Evolutionary conservation across 2,888 invertebrate species (phyloP), one percentile per base, ranked within the genome.

Genomic region (Chromoteleia sp.): DNA sequence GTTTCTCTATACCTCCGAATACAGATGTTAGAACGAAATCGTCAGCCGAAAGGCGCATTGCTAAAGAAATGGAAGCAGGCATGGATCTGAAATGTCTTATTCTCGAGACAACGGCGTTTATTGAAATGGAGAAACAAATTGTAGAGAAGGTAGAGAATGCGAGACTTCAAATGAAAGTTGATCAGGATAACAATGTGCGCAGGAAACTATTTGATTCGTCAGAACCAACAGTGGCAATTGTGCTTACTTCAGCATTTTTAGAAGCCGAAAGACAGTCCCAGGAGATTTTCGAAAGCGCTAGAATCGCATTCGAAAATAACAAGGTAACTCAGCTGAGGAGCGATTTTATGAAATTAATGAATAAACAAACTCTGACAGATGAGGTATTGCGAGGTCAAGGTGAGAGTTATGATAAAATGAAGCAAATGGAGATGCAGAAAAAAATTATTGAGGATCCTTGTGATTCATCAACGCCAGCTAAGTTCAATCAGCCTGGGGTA

Each of bases 391-490:
- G 88, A 14, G 89, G 88, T 1, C 90, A 89, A 61, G 90, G 89
- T 1, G 90, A 90, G 14, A 84, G 86, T 17, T 91, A 88, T 52
- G 89, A 91, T 1, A 87, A 86, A 52, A 71, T 91, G 25, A 84
- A 86, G 7, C 84, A 87, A 2, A 52, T 89, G 6, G 87, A 88
- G 30, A 12, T 78, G 8, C 83, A 83, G 1, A 19, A 81, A 33
- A 54, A 63, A 39, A 43, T n/a, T 29, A 25, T 83, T 7, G 85
- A 85, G 1, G 81, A 86, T 33, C 90, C 90, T 6, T 86, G 84
- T 14, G 86, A 91, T 45, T 86, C 89, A 0, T 92, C 91, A 2
- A 92, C 91, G 0, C 91, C 91, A 0, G 88, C 90, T 0, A 91
- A 91, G 21, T 3, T 5, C 15, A 68, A 48, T 54, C 52, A 33